Evolutionary conservation across 2,797 vertebrate species (phyloP), one percentile per base, ranked within the genome.

Genomic region (Perodicticus potto): DNA sequence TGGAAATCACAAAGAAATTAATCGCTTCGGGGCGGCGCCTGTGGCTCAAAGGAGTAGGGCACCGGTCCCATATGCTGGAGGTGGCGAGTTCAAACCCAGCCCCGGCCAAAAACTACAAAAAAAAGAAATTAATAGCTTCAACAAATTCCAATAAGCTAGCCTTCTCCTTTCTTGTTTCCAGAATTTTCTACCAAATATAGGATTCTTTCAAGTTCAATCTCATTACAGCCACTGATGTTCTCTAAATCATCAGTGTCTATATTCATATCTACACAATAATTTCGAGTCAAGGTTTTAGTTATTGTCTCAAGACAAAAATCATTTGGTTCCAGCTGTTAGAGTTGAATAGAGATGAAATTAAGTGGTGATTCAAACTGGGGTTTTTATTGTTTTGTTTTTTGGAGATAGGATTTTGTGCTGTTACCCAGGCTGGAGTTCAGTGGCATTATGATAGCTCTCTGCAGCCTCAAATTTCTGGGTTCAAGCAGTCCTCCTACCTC

Each of bases 1-100:
- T 61, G 27, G 25, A 91, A 94, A 86, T 94, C 34, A 72, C 6
- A 83, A 93, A 91, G 16, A 91, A 85, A 76, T 81, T 87, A 84
- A 73, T 53, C 13, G 86, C 45, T 45, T n/a, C n/a, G n/a, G n/a
- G n/a, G n/a, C n/a, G n/a, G n/a, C n/a, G n/a, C n/a, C n/a, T n/a
- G n/a, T n/a, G n/a, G n/a, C n/a, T n/a, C n/a, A n/a, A n/a, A n/a
- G n/a, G n/a, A n/a, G n/a, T n/a, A n/a, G n/a, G n/a, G n/a, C n/a
- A n/a, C n/a, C n/a, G n/a, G n/a, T n/a, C n/a, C n/a, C n/a, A n/a
- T n/a, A n/a, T n/a, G n/a, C n/a, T n/a, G n/a, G n/a, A n/a, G n/a
- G n/a, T n/a, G n/a, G n/a, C n/a, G n/a, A n/a, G n/a, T n/a, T n/a
- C n/a, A n/a, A n/a, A n/a, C n/a, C n/a, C n/a, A n/a, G n/a, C n/a